Base-by-base conservation (phyloP, 1,140 invertebrate genomes). In the Luehdorfia chinensis region DNA sequence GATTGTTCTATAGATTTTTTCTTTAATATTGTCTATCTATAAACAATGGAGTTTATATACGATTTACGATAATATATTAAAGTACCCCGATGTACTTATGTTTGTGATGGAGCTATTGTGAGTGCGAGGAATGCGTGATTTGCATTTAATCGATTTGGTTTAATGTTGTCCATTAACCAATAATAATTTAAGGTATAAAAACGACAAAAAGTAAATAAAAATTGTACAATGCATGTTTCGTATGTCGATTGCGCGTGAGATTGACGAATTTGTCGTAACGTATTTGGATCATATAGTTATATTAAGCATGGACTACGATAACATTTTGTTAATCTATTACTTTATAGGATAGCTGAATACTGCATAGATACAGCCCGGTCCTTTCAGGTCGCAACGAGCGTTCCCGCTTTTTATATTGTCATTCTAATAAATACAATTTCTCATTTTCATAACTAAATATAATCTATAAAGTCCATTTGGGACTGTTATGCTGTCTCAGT, bases 201-300 rank as follows among this genome's bases (percentile, higher is more conserved):
- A 39, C 21, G 12, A 39, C 4, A 39, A 39, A 39, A 41, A 41
- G 8, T 8, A 41, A 41, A 41, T 41, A 41, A 41, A 41, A 41
- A 41, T 28, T 41, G 37, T 41, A 27, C 23, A 27, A 13, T 37
- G 1, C 28, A 34, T 34, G 16, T 18, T 19, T 12, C 30, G n/a
- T 34, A 16, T 13, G 37, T 27, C 7, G n/a, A 25, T 15, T 27
- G 37, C 15, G 28, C 12, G n/a, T 3, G 16, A 14, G 13, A 14
- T 27, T 41, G 25, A 14, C n/a, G n/a, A 12, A 41, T 13, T 37
- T 25, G 36, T 19, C 8, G 4, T 15, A 19, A 18, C 15, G 16
- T 19, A 6, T 4, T 34, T 15, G 1, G 15, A 18, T 21, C 2
- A 21, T 21, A 3, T 9, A 31, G 9, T 31, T 13, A 13, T 27